Percentiles rank a stretch among this genome's conserved stretches.
Evolutionary conservation across 2,888 invertebrate genomes (phyloP).

Genomic region (Myathropa florea): DNA sequence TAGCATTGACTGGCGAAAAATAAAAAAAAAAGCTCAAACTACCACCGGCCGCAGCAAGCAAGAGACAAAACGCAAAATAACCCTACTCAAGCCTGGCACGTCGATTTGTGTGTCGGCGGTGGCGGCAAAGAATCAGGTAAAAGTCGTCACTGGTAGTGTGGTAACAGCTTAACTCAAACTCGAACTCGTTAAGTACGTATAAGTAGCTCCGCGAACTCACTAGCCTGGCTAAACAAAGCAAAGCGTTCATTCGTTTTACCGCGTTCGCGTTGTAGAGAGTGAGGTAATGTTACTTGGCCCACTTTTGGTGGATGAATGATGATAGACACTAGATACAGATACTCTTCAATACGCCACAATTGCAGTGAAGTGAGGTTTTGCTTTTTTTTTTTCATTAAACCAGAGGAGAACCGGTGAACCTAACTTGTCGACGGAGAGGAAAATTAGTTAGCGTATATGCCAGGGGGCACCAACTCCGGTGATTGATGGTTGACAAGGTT

Average conservation of each 20-base stretch:
- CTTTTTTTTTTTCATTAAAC: background rate
- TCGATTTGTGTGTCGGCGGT: background rate
- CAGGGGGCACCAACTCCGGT: slow-evolving; percentile 3
- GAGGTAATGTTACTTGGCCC: slow-evolving; percentile 58
- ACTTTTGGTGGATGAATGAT: slow-evolving; percentile 51
- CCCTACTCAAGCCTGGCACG: background rate
- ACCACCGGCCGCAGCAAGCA: background rate
- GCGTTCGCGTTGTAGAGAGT: slow-evolving; percentile 17
- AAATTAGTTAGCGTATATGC: slow-evolving; percentile 16
- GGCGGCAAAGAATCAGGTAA: slow-evolving; percentile 1
- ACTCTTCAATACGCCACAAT: slow-evolving; percentile 27
- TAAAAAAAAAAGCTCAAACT: slow-evolving; percentile 11
- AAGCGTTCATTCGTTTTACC: slow-evolving; percentile 1
- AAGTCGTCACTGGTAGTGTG: background rate
- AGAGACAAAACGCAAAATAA: slow-evolving; percentile 2
- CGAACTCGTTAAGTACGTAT: slow-evolving; percentile 32
- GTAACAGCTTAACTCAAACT: slow-evolving; percentile 2
- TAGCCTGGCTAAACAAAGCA: slow-evolving; percentile 21
- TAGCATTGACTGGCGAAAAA: slow-evolving; percentile 1
- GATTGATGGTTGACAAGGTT: slow-evolving; percentile 31
- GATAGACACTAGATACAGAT: slow-evolving; percentile 28
- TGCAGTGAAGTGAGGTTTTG: background rate
- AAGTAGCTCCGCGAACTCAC: slow-evolving; percentile 20
- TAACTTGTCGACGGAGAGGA: slow-evolving; percentile 15
- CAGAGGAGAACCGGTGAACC: slow-evolving; percentile 18